Evolutionary conservation across 2,888 invertebrate genomes (phyloP).

Genomic region (Pristionchus fissidentatus): DNA sequence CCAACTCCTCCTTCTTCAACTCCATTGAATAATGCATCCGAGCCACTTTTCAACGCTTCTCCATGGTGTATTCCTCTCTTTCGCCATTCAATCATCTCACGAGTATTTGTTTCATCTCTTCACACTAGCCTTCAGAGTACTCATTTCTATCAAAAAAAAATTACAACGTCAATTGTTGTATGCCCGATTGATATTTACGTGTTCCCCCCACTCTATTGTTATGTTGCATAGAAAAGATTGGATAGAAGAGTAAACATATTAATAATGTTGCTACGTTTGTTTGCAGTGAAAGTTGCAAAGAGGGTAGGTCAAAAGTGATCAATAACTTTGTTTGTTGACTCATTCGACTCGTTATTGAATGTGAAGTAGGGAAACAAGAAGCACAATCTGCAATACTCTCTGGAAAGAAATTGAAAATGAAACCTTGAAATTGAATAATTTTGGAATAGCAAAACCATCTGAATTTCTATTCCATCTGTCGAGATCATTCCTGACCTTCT

Average conservation of each 20-base stretch:
- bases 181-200: conserved; percentile 24
- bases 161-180: background rate
- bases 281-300: background rate
- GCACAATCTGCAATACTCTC: too few relatives aligned
- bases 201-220: conserved; percentile 25
- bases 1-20: conserved; percentile 25
- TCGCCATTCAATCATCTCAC: conserved; percentile 27
- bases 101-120: conserved; percentile 31
- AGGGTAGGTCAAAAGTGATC: too few relatives aligned
- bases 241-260: conserved; percentile 40
- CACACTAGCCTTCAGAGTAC: conserved; percentile 36
- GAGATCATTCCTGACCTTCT: background rate
- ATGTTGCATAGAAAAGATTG: conserved; percentile 25
- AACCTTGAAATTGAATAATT: too few relatives aligned
- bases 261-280: background rate
- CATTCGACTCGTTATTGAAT: too few relatives aligned
- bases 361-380: too few relatives aligned
- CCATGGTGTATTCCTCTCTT: conserved; percentile 32
- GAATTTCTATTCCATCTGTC: too few relatives aligned
- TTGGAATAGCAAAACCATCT: too few relatives aligned
- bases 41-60: conserved; percentile 47
- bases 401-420: too few relatives aligned
- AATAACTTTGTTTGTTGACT: too few relatives aligned
- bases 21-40: conserved; percentile 37
- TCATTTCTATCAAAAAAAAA: conserved; percentile 8